A percentile compares a stretch with the other conserved stretches of the same genome.
Conservation (phyloP, 2,888 invertebrate genomes). For the Pyrrhosoma nymphula region DNA sequence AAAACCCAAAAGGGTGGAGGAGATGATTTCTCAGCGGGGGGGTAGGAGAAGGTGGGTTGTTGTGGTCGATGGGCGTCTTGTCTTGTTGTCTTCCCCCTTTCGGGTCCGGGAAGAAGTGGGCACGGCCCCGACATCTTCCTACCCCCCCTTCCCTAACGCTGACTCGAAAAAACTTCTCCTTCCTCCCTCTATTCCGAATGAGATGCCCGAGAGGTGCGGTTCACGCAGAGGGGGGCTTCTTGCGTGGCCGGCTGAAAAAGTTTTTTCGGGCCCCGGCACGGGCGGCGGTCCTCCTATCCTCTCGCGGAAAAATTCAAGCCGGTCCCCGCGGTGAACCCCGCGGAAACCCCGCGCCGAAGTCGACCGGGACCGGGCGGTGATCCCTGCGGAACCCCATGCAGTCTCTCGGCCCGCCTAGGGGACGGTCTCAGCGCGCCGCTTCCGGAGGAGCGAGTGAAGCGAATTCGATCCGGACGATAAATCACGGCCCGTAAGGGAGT, state of each 20-base stretch:
- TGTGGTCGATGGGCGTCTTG: constrained; percentile 19
- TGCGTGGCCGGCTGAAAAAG: not conserved
- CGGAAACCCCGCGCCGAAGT: not conserved
- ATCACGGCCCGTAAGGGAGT: not conserved
- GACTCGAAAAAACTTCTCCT: not conserved
- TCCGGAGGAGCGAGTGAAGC: not conserved
- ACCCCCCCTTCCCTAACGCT: not conserved
- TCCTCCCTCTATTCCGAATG: not conserved
- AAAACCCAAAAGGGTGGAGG: not conserved
- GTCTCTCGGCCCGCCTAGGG: not conserved
- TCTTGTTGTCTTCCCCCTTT: not conserved
- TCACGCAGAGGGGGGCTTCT: not conserved
- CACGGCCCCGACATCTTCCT: not conserved
- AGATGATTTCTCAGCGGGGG: constrained; percentile 15
- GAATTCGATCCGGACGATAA: constrained; percentile 26
- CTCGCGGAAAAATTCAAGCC: too few relatives aligned
- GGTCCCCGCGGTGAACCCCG: too few relatives aligned
- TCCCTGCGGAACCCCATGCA: not conserved
- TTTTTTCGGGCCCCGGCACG: too few relatives aligned
- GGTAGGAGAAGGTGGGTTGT: not conserved
- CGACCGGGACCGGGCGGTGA: not conserved
- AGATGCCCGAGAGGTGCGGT: not conserved
- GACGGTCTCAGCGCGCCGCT: not conserved
- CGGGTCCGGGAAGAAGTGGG: not conserved
- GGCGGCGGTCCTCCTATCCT: too few relatives aligned